A percentile compares a stretch with the other conserved stretches of the same genome.
phyloP scores from a whole-genome alignment of 2,888 invertebrate genomes.

The Prenolepis imparis region DNA sequence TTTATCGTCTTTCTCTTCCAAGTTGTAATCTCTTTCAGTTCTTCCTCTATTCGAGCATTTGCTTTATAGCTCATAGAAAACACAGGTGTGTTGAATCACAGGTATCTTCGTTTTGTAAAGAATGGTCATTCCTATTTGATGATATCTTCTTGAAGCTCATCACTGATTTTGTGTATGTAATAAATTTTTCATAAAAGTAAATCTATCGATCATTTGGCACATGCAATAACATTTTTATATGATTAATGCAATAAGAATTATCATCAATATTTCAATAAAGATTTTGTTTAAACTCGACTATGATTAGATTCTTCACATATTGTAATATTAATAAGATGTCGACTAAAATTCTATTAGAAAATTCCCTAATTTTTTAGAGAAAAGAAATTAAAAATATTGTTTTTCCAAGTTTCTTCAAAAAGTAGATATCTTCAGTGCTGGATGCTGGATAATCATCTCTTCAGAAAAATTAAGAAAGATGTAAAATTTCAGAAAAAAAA shows the following conservation, averaged over 20 bases:
- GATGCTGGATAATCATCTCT: neutral
- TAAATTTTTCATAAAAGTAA: neutral
- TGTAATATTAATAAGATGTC: neutral
- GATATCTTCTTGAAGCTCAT: neutral
- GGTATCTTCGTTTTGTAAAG: neutral
- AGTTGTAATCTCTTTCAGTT: neutral
- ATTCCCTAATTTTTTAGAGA: no score
- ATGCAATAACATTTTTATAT: neutral
- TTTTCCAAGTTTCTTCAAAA: no score
- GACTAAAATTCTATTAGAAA: neutral
- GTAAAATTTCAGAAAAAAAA: conserved; percentile 31
- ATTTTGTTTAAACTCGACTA: neutral
- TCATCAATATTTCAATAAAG: neutral
- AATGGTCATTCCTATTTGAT: neutral
- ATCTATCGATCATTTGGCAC: neutral
- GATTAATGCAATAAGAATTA: neutral
- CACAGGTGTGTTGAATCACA: neutral
- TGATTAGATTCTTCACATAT: neutral
- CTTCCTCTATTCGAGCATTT: neutral
- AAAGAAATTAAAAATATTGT: no score
- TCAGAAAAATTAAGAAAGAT: conserved; percentile 28
- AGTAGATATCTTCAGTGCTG: no score
- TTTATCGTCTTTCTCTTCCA: no score
- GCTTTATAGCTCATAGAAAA: neutral
- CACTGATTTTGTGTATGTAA: neutral